Conservation (phyloP, 2,888 invertebrate genomes). For the Hetaerina titia region DNA sequence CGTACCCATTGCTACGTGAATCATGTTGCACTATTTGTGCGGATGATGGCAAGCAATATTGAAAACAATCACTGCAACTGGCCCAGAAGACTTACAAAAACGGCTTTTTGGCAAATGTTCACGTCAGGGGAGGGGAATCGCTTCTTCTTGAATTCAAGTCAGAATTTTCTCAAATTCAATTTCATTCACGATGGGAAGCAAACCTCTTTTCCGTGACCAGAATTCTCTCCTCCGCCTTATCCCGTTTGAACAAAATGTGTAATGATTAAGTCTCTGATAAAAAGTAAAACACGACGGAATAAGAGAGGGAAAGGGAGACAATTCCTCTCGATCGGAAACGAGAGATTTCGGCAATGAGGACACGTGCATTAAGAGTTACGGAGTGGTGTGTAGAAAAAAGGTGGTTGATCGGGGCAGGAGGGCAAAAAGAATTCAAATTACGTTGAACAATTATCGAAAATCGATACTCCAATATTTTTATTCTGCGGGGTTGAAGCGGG, state of each 20-base stretch:
- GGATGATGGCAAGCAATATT: too few relatives aligned
- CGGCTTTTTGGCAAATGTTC: too few relatives aligned
- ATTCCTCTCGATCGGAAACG: neutral
- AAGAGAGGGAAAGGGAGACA: neutral
- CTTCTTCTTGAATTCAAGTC: too few relatives aligned
- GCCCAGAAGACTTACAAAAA: too few relatives aligned
- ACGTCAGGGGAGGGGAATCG: too few relatives aligned
- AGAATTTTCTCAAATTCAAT: neutral
- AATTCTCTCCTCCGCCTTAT: neutral
- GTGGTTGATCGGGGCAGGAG: neutral
- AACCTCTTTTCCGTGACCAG: neutral
- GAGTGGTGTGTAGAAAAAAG: neutral
- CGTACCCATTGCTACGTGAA: too few relatives aligned
- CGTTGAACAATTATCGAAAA: conserved; percentile 54
- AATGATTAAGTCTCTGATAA: neutral
- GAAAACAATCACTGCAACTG: too few relatives aligned
- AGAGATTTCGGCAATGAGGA: neutral
- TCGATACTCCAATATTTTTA: conserved; percentile 57
- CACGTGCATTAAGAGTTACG: conserved; percentile 36
- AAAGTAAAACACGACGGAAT: neutral
- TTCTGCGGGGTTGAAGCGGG: neutral
- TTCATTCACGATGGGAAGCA: neutral
- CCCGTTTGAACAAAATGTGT: neutral
- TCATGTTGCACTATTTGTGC: too few relatives aligned
- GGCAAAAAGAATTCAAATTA: conserved; percentile 52